Base-by-base conservation (phyloP, 2,113 vertebrate species). In the Cariama cristata region DNA sequence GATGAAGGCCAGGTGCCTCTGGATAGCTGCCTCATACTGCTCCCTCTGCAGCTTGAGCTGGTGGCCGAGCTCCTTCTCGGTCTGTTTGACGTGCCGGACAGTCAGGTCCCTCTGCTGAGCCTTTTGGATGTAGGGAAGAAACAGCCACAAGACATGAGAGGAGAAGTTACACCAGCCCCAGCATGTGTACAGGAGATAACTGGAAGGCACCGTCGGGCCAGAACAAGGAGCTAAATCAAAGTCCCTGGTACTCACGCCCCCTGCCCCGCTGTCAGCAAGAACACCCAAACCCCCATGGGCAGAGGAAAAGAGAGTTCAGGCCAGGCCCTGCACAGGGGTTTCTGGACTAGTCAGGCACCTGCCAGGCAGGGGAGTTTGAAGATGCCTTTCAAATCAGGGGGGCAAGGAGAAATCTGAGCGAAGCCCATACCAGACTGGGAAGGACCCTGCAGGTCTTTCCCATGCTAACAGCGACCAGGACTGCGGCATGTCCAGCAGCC, bases 1-100 rank as follows among this genome's bases (percentile, higher is more conserved):
- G 0, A 99, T 99, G 97, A 99, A 99, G 12, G 98, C 79, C 72
- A 99, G 97, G 68, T 99, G 99, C 47, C 99, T 98, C 98, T 99
- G 99, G 94, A 99, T 99, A 23, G 99, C 98, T 71, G 99, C 98
- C 93, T 99, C 99, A 0, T 99, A 99, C 49, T 99, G 99, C 11
- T 99, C 99, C 97, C 98, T 99, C 98, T 99, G 99, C 79, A 98
- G 98, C 86, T 96, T 98, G 71, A 99, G 97, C 97, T 98, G 99
- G 42, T 98, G 98, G 69, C 85, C 89, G 10, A 99, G 98, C 95
- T 99, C 99, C 92, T 98, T 98, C 97, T 99, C 99, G 0, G 99
- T 99, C 92, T 99, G 99, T 92, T 98, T 98, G 92, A 99, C 95
- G 1, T 99, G 98, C 24, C 97, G 98, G 7, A 97, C 86, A 0